A percentile compares a stretch with the other conserved stretches of the same genome.
These are phyloP conservation scores for Xiphophorus birchmanni DNA, from an alignment of 2,797 vertebrate species.

Conservation along the genomic window DNA sequence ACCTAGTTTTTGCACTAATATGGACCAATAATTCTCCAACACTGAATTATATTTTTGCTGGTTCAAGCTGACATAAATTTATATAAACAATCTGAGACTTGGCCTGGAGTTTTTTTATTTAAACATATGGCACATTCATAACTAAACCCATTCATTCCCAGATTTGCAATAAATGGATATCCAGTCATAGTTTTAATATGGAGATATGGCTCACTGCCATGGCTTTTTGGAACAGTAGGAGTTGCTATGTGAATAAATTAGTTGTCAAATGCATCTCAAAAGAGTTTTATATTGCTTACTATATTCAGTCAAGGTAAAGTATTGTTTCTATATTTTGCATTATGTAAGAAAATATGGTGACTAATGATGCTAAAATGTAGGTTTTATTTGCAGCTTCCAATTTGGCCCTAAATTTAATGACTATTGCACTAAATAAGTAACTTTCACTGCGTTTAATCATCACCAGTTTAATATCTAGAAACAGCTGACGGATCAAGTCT, in stretches of 20 bases:
- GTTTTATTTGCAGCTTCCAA: neutral
- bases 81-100: neutral
- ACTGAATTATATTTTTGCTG: neutral
- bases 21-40: neutral
- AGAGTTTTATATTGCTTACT: neutral
- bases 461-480: neutral
- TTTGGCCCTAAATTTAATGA: neutral
- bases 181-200: neutral
- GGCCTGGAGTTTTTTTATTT: neutral
- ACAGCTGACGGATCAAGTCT: neutral
- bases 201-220: neutral
- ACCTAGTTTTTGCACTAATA: neutral
- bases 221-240: neutral
- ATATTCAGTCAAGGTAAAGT: neutral
- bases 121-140: neutral
- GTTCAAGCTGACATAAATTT: neutral
- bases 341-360: neutral
- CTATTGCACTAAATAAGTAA: neutral
- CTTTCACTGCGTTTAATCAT: neutral
- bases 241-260: neutral
- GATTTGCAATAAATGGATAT: neutral
- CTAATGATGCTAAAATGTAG: neutral
- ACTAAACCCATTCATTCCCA: neutral
- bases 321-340: neutral
- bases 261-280: neutral